Evolutionary conservation across 2,797 vertebrate genomes (phyloP).

Genomic region (Poliocrania exsul): DNA sequence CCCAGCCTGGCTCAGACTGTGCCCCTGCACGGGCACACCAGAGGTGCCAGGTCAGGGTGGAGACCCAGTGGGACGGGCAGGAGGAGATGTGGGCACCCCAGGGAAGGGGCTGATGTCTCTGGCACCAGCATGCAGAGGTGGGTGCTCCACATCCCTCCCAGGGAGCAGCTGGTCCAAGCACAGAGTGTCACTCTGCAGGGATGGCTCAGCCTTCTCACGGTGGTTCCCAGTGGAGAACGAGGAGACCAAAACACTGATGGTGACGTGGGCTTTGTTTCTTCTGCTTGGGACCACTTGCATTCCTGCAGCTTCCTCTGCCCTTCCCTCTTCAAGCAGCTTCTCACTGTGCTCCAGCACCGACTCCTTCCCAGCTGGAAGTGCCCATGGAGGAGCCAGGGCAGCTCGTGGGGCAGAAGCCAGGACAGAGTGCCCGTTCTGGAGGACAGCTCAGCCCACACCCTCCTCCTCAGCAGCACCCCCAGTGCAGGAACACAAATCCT

Average conservation of each 20-base stretch:
- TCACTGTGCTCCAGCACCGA: background rate
- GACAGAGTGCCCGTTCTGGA: background rate
- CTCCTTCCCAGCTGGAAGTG: background rate
- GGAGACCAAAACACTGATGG: background rate
- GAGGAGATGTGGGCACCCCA: background rate
- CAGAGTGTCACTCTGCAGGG: background rate
- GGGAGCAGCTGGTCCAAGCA: background rate
- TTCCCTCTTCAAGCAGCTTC: background rate
- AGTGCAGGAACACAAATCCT: background rate
- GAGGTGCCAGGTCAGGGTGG: rapidly evolving
- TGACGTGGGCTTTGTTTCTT: background rate
- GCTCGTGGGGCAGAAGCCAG: background rate
- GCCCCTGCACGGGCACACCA: rapidly evolving
- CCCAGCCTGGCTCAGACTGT: background rate
- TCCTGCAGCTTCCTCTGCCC: background rate
- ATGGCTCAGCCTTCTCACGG: background rate
- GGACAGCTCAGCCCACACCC: background rate
- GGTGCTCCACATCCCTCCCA: background rate
- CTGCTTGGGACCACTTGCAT: background rate
- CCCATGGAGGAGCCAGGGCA: background rate
- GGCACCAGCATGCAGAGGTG: background rate
- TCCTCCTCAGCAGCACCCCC: background rate
- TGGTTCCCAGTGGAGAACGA: background rate
- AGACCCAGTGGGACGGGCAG: background rate
- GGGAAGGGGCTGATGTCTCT: background rate